Evolutionary conservation across 1,140 invertebrate species (phyloP).

Genomic region (Lycorma delicatula): DNA sequence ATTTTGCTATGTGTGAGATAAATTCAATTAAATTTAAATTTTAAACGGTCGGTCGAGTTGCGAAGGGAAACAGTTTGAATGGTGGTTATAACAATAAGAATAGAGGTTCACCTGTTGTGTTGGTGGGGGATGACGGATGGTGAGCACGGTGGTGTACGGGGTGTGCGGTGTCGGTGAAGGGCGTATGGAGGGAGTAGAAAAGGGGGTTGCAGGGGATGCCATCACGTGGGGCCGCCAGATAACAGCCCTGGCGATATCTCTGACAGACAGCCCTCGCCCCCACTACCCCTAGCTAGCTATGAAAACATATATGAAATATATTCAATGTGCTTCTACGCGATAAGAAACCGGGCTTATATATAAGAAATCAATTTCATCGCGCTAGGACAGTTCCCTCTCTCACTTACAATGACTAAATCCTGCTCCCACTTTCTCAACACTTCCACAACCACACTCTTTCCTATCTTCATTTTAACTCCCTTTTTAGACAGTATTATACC

Average conservation of each 20-base stretch:
- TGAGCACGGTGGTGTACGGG: not conserved
- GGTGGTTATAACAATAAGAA: conserved; percentile 5
- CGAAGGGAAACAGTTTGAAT: too few relatives aligned
- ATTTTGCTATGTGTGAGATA: too few relatives aligned
- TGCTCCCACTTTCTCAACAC: not conserved
- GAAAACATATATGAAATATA: conserved; percentile 21
- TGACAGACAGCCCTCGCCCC: not conserved
- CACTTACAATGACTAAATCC: conserved; percentile 3
- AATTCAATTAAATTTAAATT: too few relatives aligned
- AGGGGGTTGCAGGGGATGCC: not conserved
- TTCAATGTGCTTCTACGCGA: conserved; percentile 15
- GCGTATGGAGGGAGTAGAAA: not conserved
- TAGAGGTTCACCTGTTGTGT: conserved; percentile 3
- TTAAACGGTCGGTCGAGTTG: too few relatives aligned
- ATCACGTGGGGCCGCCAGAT: conserved; percentile 6
- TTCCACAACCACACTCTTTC: not conserved
- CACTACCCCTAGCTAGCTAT: conserved; percentile 7
- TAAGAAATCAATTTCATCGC: conserved; percentile 19
- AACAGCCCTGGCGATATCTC: conserved; percentile 3
- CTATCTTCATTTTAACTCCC: not conserved
- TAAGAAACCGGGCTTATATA: conserved; percentile 15
- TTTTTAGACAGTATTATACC: too few relatives aligned
- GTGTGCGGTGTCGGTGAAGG: not conserved
- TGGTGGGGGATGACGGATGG: too few relatives aligned
- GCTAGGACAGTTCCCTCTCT: not conserved